These are phyloP conservation scores for Ivindomyrus marchei DNA, from an alignment of 2,113 vertebrate species.

Conservation along the genomic window DNA sequence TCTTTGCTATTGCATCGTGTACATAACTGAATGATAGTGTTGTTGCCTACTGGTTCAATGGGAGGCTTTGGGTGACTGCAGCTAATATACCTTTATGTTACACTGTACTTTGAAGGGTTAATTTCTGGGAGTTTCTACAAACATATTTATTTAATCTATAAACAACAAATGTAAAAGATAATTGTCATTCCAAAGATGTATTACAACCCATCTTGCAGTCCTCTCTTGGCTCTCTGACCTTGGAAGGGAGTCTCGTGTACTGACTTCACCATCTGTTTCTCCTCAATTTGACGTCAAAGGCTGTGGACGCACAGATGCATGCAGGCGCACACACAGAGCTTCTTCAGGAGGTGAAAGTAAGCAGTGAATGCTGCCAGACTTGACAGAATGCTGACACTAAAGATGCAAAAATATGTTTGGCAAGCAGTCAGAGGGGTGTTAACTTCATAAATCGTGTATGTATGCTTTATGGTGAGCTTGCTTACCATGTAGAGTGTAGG, in stretches of 20 bases:
- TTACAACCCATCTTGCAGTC: not conserved
- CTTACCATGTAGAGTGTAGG: not conserved
- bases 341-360: not conserved
- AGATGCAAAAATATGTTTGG: not conserved
- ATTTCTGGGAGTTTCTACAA: not conserved
- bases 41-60: not conserved
- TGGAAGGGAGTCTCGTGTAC: not conserved
- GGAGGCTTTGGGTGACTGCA: not conserved
- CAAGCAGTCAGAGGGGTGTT: not conserved
- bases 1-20: not conserved
- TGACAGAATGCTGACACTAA: not conserved
- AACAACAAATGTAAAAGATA: not conserved
- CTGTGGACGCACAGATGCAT: not conserved
- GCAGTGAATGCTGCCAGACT: not conserved
- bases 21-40: not conserved
- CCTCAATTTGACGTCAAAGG: not conserved
- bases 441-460: not conserved
- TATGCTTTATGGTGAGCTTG: not conserved
- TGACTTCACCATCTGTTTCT: not conserved
- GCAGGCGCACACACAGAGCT: not conserved
- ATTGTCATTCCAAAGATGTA: not conserved
- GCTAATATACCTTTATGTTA: not conserved
- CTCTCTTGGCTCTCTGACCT: not conserved
- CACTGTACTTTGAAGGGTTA: not conserved
- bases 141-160: not conserved